Base-by-base conservation (phyloP, 2,113 vertebrate species). In the Charina bottae region DNA sequence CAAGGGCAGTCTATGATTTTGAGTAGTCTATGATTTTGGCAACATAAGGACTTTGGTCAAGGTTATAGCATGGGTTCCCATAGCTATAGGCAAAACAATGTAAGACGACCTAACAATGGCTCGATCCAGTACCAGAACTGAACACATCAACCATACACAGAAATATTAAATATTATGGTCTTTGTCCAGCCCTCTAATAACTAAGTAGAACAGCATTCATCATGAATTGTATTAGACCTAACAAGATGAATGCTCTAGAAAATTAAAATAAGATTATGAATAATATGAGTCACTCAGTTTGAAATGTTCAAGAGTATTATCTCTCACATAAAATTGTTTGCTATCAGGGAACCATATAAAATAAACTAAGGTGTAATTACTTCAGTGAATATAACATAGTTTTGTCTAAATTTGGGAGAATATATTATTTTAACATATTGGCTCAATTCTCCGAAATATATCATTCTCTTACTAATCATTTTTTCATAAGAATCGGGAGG, bases 1-100 rank as follows among this genome's bases (percentile, higher is more conserved):
- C 90, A 93, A 72, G 92, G 94, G 89, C 68, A 37, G 88, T 88
- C 92, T 90, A n/a, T n/a, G n/a, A n/a, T n/a, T 3, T 42, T 42
- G 42, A 42, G 42, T 42, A 37, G 88, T 88, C 92, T 90, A 88
- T 0, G 0, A 3, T 72, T 91, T 94, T 24, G 46, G 58, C 42
- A 62, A 58, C 5, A 6, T 10, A 28, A 49, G 64, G 55, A 87
- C 6, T 15, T 33, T 33, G n/a, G 19, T 2, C 56, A 0, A 28
- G 68, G 88, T 87, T 90, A 23, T 26, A 87, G 89, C 58, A 93
- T 28, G 62, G 42, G n/a, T 90, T 83, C 88, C 28, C 83, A 87
- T 59, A 90, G 59, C 86, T 64, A 91, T 37, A 93, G 28, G 59
- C 92, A 91, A 68, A 84, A 58, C 68, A 68, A 64, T 49, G 12